These are phyloP conservation scores for Laticauda colubrina DNA, from an alignment of 2,113 vertebrate species.

Conservation along the genomic window DNA sequence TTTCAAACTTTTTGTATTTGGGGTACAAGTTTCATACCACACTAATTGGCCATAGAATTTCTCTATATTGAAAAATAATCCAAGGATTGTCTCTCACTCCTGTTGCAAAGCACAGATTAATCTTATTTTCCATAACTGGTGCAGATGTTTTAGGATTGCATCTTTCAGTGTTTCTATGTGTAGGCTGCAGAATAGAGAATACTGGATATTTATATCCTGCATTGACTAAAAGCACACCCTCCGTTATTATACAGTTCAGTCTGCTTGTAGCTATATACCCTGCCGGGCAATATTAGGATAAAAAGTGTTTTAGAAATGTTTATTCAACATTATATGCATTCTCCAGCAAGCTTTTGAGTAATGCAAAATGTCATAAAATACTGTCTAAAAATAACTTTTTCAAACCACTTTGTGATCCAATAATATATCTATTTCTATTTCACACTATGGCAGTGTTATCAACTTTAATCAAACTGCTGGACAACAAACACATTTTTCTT, in stretches of 20 bases:
- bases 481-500: not conserved
- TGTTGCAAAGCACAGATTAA: not conserved
- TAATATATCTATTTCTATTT: not conserved
- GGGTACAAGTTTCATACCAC: not conserved
- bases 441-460: accelerated
- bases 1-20: not conserved
- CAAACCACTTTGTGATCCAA: not conserved
- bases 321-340: not conserved
- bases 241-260: not conserved
- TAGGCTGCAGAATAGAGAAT: not conserved
- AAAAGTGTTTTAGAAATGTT: not conserved
- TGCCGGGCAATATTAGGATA: not conserved
- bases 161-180: not conserved
- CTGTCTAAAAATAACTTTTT: not conserved
- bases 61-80: not conserved
- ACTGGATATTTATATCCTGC: not conserved
- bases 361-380: not conserved
- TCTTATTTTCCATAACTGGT: not conserved
- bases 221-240: not conserved
- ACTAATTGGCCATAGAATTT: not conserved
- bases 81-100: not conserved
- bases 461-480: not conserved
- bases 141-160: not conserved
- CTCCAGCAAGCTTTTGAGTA: not conserved
- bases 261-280: not conserved